Evolutionary conservation across 37 sponge, comb jelly and placozoan genomes (phyloP).

Genomic region (Geodia barretti): DNA sequence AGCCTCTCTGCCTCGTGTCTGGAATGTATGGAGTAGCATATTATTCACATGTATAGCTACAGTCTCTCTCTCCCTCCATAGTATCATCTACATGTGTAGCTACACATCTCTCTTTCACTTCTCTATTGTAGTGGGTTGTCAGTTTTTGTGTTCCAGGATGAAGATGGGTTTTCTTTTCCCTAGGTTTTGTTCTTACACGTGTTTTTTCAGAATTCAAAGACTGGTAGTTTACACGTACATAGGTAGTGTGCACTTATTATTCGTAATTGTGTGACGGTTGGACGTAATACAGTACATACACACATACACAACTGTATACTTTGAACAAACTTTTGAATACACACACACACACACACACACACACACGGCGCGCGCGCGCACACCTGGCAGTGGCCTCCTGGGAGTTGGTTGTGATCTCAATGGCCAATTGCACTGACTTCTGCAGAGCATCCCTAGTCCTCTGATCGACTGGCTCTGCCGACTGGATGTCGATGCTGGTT

Average conservation of each 20-base stretch:
- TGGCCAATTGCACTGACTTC: slow-evolving; percentile 99
- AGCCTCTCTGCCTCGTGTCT: slow-evolving; percentile 98
- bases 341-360: too few species aligned
- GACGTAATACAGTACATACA: not conserved
- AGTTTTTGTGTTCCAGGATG: too few species aligned
- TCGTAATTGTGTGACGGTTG: too few species aligned
- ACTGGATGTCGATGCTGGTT: slow-evolving; percentile 98
- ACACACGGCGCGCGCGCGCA: not conserved
- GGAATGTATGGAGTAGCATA: too few species aligned
- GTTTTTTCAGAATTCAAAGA: too few species aligned
- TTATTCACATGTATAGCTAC: too few species aligned
- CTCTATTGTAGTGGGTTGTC: not conserved
- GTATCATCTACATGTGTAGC: not conserved
- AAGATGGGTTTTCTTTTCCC: too few species aligned
- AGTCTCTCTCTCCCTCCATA: too few species aligned
- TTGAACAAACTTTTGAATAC: too few species aligned
- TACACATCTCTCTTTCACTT: not conserved
- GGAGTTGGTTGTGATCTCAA: slow-evolving; percentile 99
- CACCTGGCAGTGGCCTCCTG: slow-evolving; percentile 98
- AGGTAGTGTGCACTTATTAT: too few species aligned
- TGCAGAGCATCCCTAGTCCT: slow-evolving; percentile 98
- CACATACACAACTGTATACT: not conserved
- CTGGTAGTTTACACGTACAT: too few species aligned
- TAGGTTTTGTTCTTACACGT: too few species aligned
- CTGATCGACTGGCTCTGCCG: slow-evolving; percentile 99